phyloP scores from a whole-genome alignment of 1,140 invertebrate species.

The Calosoma granatense region DNA sequence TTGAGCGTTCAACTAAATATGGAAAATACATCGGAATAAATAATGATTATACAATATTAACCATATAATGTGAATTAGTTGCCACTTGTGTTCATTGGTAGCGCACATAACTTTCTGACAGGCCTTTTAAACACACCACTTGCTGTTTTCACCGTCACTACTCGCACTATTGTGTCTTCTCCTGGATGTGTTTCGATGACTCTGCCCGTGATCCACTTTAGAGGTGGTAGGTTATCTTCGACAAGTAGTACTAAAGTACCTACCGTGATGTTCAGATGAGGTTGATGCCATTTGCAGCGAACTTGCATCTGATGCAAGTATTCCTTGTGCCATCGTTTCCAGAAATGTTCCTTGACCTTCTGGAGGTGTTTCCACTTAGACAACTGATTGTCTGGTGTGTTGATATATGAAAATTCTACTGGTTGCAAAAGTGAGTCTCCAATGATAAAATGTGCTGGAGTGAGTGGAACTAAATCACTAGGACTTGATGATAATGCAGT shows the following conservation, averaged over 20 bases:
- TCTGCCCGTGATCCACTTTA: constrained; percentile 27
- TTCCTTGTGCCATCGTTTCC: constrained; percentile 23
- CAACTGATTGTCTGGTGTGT: neutral
- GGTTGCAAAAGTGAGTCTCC: constrained; percentile 15
- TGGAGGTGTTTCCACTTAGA: constrained; percentile 10
- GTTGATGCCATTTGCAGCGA: constrained; percentile 25
- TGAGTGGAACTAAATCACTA: constrained; percentile 17
- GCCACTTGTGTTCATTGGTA: too few species aligned
- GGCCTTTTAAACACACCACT: constrained; percentile 20
- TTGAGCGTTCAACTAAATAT: too few species aligned
- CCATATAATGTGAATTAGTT: too few species aligned
- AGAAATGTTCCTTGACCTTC: constrained; percentile 23
- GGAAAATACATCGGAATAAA: too few species aligned
- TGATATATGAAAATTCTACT: constrained; percentile 16
- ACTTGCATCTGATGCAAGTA: constrained; percentile 25
- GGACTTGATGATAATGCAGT: constrained; percentile 19
- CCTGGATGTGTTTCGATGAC: constrained; percentile 21
- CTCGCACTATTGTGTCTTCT: constrained; percentile 19
- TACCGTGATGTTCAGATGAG: constrained; percentile 13
- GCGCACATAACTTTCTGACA: constrained; percentile 17
- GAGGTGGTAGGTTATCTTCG: constrained; percentile 25
- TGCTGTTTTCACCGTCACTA: constrained; percentile 19
- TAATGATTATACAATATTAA: too few species aligned
- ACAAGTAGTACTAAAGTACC: constrained; percentile 28
- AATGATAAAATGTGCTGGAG: constrained; percentile 21